Evolutionary conservation across 1,140 invertebrate species (phyloP).

Genomic region (Halyomorpha halys): DNA sequence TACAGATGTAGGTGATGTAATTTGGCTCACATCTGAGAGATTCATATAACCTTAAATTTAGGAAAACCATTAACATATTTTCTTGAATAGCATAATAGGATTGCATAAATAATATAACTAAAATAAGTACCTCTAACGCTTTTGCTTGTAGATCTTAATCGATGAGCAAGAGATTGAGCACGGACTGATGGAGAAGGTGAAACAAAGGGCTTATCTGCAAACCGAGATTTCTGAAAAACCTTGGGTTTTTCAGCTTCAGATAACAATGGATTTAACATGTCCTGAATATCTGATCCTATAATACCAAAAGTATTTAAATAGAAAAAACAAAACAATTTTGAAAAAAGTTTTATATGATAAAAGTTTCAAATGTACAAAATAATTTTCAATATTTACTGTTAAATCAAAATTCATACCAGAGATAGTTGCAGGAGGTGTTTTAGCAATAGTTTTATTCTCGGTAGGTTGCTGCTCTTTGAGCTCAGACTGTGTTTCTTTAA

Average conservation of each 20-base stretch:
- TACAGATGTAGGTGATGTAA: conserved; percentile 29
- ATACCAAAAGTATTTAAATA: too few relatives aligned
- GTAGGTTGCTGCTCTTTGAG: conserved; percentile 57
- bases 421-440: conserved; percentile 27
- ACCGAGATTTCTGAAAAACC: conserved; percentile 27
- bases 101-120: background rate
- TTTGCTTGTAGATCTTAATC: conserved; percentile 69
- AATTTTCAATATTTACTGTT: background rate
- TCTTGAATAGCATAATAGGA: conserved; percentile 8
- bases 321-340: too few relatives aligned
- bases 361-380: too few relatives aligned
- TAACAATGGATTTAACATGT: conserved; percentile 19
- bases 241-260: conserved; percentile 37
- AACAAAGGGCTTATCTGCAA: conserved; percentile 33
- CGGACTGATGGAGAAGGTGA: conserved; percentile 54
- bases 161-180: conserved; percentile 76
- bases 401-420: background rate
- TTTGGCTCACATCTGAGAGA: conserved; percentile 43
- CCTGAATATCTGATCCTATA: conserved; percentile 24
- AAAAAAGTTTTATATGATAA: too few relatives aligned
- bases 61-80: background rate
- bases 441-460: conserved; percentile 24
- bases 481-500: conserved; percentile 86
- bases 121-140: conserved; percentile 54
- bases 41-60: conserved; percentile 50